Evolutionary conservation across 2,113 vertebrate genomes (phyloP).

Genomic region (Peucedramus taeniatus): DNA sequence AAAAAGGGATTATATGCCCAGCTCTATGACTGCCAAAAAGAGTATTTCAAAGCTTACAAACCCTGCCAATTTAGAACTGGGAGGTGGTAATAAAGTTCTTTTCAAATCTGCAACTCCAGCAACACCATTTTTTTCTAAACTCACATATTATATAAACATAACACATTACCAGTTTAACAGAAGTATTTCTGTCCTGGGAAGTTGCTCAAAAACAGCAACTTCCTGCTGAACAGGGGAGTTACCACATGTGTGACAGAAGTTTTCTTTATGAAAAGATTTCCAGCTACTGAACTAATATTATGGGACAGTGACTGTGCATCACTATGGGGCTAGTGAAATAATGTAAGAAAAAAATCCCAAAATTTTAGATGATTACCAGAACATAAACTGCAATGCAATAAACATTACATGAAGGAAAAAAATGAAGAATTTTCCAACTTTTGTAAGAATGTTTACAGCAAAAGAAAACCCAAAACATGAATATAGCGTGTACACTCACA

Average conservation of each 20-base stretch:
- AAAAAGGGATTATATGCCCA: background rate
- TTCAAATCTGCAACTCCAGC: background rate
- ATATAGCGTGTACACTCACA: fast-evolving
- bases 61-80: background rate
- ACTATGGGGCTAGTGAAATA: background rate
- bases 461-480: background rate
- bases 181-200: background rate
- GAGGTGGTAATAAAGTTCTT: background rate
- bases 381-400: background rate
- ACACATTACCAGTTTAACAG: background rate
- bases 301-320: background rate
- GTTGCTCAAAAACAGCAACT: background rate
- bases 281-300: background rate
- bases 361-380: background rate
- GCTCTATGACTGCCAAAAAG: background rate
- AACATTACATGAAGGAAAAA: background rate
- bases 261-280: background rate
- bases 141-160: background rate
- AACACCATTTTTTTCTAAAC: background rate
- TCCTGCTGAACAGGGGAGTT: background rate
- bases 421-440: background rate
- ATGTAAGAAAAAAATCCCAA: background rate
- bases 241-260: background rate
- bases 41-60: background rate
- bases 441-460: background rate